Conservation (phyloP, 2,888 invertebrate species). For the Conchocele bisecta region DNA sequence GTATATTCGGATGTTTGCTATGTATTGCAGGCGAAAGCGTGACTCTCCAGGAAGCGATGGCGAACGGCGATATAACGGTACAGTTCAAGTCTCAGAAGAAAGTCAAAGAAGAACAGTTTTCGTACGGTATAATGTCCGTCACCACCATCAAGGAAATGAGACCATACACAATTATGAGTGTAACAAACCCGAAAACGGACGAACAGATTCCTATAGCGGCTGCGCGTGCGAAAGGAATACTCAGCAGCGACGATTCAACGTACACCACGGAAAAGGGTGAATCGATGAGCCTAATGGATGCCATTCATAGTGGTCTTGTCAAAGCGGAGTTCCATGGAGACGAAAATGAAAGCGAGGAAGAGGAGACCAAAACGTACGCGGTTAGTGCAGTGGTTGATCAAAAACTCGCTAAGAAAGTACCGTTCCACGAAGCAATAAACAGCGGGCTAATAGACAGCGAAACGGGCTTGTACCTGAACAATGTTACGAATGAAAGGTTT, state of each 20-base stretch:
- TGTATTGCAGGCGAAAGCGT: conserved; percentile 68
- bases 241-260: conserved; percentile 61
- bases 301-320: conserved; percentile 74
- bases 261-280: conserved; percentile 72
- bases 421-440: conserved; percentile 70
- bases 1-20: too few relatives aligned
- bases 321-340: conserved; percentile 71
- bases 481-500: conserved; percentile 71
- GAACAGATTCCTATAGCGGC: conserved; percentile 60
- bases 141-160: conserved; percentile 74
- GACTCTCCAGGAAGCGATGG: conserved; percentile 79
- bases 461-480: conserved; percentile 79
- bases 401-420: conserved; percentile 66
- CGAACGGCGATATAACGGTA: conserved; percentile 74
- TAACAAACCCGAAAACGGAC: conserved; percentile 68
- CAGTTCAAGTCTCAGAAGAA: conserved; percentile 73
- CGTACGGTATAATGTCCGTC: conserved; percentile 80
- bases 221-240: conserved; percentile 68
- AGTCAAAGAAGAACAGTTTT: conserved; percentile 78
- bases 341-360: conserved; percentile 55
- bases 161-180: conserved; percentile 75
- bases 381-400: conserved; percentile 80
- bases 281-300: conserved; percentile 71
- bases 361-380: conserved; percentile 78
- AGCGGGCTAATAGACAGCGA: conserved; percentile 73